phyloP scores from a whole-genome alignment of 2,888 invertebrate genomes.

The Scaptomyza polygonia region DNA sequence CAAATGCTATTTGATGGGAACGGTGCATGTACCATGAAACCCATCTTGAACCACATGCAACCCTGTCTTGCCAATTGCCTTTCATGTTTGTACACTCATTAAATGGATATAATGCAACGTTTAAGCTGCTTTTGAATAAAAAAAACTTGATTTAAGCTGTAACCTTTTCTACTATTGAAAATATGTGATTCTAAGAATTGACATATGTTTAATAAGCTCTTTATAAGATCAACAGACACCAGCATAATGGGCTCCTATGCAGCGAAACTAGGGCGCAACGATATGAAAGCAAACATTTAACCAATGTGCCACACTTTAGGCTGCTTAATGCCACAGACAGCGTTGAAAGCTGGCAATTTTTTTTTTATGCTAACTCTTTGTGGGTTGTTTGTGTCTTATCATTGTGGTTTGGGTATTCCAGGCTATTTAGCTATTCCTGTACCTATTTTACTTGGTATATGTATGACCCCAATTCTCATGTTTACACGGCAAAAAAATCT shows the following conservation, averaged over 20 bases:
- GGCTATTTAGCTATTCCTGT: slow-evolving; percentile 35
- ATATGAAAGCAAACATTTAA: slow-evolving; percentile 7
- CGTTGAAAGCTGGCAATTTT: slow-evolving; percentile 9
- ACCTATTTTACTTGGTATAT: slow-evolving; percentile 22
- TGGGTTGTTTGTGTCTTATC: slow-evolving; percentile 7
- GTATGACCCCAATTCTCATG: not conserved
- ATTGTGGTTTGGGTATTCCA: slow-evolving; percentile 25
- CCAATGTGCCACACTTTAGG: not conserved
- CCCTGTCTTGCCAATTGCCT: slow-evolving; percentile 46
- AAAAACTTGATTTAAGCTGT: not conserved
- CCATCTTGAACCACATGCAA: slow-evolving; percentile 36
- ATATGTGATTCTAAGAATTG: not conserved
- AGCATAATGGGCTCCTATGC: slow-evolving; percentile 4
- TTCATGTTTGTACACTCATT: slow-evolving; percentile 24
- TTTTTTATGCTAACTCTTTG: slow-evolving; percentile 42
- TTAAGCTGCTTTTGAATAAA: not conserved
- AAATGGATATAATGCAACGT: slow-evolving; percentile 13
- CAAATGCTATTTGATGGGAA: slow-evolving; percentile 45
- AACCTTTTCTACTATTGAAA: not conserved
- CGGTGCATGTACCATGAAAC: slow-evolving; percentile 17
- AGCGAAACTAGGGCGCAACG: slow-evolving; percentile 7
- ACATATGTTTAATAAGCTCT: not conserved
- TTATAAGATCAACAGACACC: not conserved
- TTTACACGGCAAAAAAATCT: not conserved
- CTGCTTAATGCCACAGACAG: slow-evolving; percentile 8